phyloP scores from a whole-genome alignment of 2,888 invertebrate genomes.

The Chloroclystis v-ata region DNA sequence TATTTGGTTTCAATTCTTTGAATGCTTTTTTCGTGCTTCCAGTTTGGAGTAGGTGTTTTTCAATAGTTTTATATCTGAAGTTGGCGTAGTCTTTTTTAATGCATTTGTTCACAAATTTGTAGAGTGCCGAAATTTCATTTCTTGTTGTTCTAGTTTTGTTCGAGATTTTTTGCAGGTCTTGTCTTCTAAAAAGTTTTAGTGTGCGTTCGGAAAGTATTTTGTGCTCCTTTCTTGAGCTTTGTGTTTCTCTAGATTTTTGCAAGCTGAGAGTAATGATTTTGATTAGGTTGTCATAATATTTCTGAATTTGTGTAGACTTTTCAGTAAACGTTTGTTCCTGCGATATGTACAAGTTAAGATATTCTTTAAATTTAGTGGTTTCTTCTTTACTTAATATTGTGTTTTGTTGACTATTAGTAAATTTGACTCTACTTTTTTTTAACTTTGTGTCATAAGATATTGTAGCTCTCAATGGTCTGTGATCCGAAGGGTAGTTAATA shows the following conservation, averaged over 20 bases:
- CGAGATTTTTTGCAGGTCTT: not conserved
- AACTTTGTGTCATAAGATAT: not conserved
- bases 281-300: conserved; percentile 4
- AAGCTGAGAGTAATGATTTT: conserved; percentile 8
- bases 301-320: conserved; percentile 10
- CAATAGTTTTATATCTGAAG: conserved; percentile 7
- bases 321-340: not conserved
- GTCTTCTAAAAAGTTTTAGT: not conserved
- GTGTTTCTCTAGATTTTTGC: not conserved
- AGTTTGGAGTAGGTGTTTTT: conserved; percentile 5
- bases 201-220: conserved; percentile 8
- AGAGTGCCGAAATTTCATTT: not conserved
- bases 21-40: conserved; percentile 16
- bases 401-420: not conserved
- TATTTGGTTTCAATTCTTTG: conserved; percentile 5
- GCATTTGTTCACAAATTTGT: not conserved
- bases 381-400: conserved; percentile 7
- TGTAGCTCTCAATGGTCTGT: conserved; percentile 8
- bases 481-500: conserved; percentile 8
- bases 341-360: not conserved
- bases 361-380: conserved; percentile 6
- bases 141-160: not conserved
- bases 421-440: conserved; percentile 4
- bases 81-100: not conserved
- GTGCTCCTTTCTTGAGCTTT: not conserved